Conservation (phyloP, 2,113 vertebrate species). For the Montifringilla adamsi region DNA sequence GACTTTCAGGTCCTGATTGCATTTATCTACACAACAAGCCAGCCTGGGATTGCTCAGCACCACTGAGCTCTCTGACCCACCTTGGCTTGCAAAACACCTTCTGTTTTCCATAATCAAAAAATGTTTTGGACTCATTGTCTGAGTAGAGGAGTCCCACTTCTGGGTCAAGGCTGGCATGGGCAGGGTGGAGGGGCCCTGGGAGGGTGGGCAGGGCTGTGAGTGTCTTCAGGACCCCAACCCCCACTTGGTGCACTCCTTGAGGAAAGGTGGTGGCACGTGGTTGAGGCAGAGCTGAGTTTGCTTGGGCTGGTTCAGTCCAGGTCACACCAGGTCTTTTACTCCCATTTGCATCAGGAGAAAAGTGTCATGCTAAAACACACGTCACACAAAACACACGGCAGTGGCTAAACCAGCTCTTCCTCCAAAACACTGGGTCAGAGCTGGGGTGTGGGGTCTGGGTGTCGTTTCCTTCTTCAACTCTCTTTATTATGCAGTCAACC, state of each 20-base stretch:
- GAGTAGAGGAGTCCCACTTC: neutral
- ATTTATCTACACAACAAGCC: neutral
- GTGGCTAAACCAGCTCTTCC: neutral
- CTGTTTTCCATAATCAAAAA: neutral
- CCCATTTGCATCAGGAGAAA: neutral
- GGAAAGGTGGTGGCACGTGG: neutral
- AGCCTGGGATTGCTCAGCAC: neutral
- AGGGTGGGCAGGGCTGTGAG: neutral
- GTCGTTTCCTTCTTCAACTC: neutral
- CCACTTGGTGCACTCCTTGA: neutral
- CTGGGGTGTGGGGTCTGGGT: neutral
- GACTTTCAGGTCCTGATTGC: neutral
- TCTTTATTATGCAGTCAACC: neutral
- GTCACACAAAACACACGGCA: neutral
- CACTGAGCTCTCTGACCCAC: neutral
- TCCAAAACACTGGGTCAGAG: neutral
- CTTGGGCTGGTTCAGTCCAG: rapidly evolving
- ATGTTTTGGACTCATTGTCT: neutral
- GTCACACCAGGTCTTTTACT: neutral
- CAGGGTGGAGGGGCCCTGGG: neutral
- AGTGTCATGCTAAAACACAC: rapidly evolving
- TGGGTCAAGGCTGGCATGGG: neutral
- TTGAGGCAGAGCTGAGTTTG: neutral
- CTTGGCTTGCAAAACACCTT: neutral
- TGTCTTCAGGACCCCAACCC: neutral